These are phyloP conservation scores for Macroglossus sobrinus DNA, from an alignment of 2,113 vertebrate species.

Conservation along the genomic window DNA sequence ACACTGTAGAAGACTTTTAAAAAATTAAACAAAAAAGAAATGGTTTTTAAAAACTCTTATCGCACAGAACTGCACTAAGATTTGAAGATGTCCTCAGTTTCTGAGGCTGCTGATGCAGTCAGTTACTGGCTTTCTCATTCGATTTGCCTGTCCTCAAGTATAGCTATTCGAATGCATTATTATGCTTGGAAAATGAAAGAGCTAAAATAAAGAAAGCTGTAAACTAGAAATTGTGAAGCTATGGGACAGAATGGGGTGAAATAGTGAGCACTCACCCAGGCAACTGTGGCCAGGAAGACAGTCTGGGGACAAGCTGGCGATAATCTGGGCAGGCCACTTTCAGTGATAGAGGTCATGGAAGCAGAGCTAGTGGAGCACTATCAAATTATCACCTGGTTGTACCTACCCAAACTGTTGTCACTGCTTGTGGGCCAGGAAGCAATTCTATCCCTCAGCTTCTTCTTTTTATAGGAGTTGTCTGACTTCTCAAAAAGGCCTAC, in stretches of 20 bases:
- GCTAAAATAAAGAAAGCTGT: not conserved
- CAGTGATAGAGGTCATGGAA: not conserved
- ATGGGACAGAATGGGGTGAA: not conserved
- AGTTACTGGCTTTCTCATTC: not conserved
- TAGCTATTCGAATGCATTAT: not conserved
- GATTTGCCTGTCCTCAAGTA: not conserved
- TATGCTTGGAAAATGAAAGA: not conserved
- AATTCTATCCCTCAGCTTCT: conserved; percentile 79
- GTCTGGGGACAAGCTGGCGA: rapidly evolving
- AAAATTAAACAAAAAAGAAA: not conserved
- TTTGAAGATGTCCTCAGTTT: not conserved
- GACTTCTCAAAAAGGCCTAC: conserved; percentile 82
- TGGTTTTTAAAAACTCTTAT: not conserved
- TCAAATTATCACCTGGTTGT: conserved; percentile 7
- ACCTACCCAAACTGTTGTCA: conserved; percentile 88
- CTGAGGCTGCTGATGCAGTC: not conserved
- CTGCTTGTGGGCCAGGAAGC: conserved; percentile 87
- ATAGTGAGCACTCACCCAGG: not conserved
- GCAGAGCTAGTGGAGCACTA: not conserved
- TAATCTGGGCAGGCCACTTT: not conserved
- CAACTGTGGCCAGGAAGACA: not conserved
- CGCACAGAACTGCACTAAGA: not conserved
- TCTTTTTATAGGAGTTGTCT: conserved; percentile 81
- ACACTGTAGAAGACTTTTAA: not conserved
- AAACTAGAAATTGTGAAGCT: not conserved